These are phyloP conservation scores for Melieria picta DNA, from an alignment of 2,888 invertebrate genomes.

Conservation along the genomic window DNA sequence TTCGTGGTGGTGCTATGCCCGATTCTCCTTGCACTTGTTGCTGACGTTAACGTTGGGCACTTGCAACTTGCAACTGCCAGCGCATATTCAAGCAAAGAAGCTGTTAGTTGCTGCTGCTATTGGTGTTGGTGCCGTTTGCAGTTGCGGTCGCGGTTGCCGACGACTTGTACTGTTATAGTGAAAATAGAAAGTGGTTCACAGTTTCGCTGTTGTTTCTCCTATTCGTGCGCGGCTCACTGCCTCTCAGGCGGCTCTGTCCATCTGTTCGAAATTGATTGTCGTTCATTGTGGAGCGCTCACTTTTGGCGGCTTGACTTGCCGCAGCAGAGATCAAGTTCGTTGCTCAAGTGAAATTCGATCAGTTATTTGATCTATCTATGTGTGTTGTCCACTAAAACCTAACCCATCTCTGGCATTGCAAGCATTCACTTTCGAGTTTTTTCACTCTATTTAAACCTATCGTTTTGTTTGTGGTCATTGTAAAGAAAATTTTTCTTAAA, in stretches of 20 bases:
- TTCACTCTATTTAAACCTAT: no score
- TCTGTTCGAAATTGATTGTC: neutral
- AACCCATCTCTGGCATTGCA: no score
- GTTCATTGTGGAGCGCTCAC: no score
- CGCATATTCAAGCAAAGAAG: neutral
- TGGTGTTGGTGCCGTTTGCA: neutral
- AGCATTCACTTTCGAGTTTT: no score
- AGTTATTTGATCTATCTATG: no score
- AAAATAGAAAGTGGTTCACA: conserved; percentile 64
- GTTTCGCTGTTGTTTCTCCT: conserved; percentile 2
- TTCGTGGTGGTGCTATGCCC: conserved; percentile 18
- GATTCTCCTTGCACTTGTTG: neutral
- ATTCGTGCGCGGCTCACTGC: neutral
- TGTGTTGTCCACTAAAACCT: no score
- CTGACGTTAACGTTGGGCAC: neutral
- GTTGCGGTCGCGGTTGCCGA: conserved; percentile 20
- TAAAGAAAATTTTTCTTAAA: no score
- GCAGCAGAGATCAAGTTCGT: no score
- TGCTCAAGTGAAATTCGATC: no score
- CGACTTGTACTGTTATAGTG: conserved; percentile 49
- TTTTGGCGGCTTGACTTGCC: no score
- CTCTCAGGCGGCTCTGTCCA: neutral
- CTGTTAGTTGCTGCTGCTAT: neutral
- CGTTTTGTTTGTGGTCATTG: no score
- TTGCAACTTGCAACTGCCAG: neutral